These are phyloP conservation scores for Margaritifera margaritifera DNA, from an alignment of 2,888 invertebrate species.

Conservation along the genomic window DNA sequence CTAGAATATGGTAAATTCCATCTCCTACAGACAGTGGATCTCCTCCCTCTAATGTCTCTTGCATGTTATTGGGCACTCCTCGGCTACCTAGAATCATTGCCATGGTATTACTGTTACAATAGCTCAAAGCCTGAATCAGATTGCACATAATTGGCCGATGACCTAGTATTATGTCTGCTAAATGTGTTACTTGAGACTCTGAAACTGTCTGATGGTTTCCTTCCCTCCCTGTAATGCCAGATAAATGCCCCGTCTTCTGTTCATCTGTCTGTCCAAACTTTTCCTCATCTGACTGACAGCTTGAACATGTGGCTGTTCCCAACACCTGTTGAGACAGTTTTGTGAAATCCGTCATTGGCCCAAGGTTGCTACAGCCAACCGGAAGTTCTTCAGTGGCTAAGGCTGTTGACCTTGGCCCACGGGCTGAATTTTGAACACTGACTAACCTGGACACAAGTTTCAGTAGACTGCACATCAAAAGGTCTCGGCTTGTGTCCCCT, in stretches of 20 bases:
- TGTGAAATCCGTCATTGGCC: constrained; percentile 58
- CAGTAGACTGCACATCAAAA: constrained; percentile 68
- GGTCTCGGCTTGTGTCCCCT: constrained; percentile 66
- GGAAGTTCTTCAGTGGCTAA: constrained; percentile 12
- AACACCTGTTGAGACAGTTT: constrained; percentile 59
- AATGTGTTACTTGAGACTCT: constrained; percentile 34
- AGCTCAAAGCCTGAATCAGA: constrained; percentile 85
- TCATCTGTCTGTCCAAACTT: constrained; percentile 83
- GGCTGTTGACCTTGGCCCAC: constrained; percentile 12
- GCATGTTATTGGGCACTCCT: constrained; percentile 61
- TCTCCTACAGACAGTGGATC: constrained; percentile 86
- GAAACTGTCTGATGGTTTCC: constrained; percentile 6
- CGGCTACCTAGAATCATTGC: constrained; percentile 79
- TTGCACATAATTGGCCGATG: constrained; percentile 84
- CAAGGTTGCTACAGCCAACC: constrained; percentile 31
- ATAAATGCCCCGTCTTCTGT: constrained; percentile 70
- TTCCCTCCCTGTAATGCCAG: constrained; percentile 29
- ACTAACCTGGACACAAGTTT: constrained; percentile 66
- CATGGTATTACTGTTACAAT: constrained; percentile 82
- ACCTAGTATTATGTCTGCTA: constrained; percentile 68
- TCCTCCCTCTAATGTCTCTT: constrained; percentile 62
- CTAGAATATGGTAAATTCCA: constrained; percentile 88
- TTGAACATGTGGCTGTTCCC: constrained; percentile 45
- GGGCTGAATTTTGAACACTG: constrained; percentile 50
- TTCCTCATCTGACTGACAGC: constrained; percentile 61